Percentiles rank a stretch among this genome's conserved stretches.
Conservation (phyloP, 2,797 vertebrate genomes). For the Argentina silus region DNA sequence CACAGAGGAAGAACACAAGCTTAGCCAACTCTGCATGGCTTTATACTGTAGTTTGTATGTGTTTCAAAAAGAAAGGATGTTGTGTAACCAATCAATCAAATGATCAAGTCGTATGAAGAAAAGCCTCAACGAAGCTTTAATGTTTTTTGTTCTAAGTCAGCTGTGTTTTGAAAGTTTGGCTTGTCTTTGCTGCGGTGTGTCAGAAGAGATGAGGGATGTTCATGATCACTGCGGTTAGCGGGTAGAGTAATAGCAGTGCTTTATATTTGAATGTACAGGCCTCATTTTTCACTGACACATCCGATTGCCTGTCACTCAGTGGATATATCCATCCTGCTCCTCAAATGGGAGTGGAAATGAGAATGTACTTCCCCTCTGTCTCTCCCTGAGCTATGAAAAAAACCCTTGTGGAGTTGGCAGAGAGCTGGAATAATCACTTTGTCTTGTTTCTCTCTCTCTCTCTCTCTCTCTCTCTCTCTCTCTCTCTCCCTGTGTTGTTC, state of each 20-base stretch:
- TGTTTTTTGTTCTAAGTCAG: conserved; percentile 43
- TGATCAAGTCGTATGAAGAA: conserved; percentile 40
- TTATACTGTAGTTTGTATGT: conserved; percentile 29
- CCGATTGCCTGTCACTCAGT: conserved; percentile 49
- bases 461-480: no score
- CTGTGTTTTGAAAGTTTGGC: conserved; percentile 49
- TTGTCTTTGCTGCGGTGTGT: conserved; percentile 58
- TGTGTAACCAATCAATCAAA: conserved; percentile 50
- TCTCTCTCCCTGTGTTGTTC: conserved; percentile 13
- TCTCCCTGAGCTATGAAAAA: neutral
- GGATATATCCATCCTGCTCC: conserved; percentile 19
- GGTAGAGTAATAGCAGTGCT: conserved; percentile 52
- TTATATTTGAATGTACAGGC: conserved; percentile 51
- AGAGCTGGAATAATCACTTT: neutral
- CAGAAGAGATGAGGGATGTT: conserved; percentile 59
- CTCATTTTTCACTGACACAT: conserved; percentile 63
- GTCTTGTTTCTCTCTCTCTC: conserved; percentile 4
- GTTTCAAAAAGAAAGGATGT: conserved; percentile 35
- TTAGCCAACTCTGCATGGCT: conserved; percentile 46
- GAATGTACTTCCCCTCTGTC: conserved; percentile 16
- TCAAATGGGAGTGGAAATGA: conserved; percentile 41
- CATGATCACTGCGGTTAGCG: conserved; percentile 53
- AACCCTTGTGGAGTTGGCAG: neutral
- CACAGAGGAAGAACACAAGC: conserved; percentile 30
- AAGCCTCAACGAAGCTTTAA: conserved; percentile 32